Base-by-base conservation (phyloP, 2,113 vertebrate species). In the Urocitellus parryii region DNA sequence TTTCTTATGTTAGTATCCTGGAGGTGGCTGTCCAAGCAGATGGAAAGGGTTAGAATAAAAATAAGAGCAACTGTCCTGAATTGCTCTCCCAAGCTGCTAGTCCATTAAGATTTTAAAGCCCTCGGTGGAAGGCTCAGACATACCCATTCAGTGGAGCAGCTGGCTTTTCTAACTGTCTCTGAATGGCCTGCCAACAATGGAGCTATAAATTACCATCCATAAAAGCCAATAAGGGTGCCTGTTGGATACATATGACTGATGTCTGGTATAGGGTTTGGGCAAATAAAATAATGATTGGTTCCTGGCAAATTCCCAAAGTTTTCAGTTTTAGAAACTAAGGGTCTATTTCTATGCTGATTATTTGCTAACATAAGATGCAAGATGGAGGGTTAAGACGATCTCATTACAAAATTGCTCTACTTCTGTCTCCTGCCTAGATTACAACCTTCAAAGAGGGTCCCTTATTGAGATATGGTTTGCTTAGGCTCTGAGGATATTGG, bases 201-300 rank as follows among this genome's bases (percentile, higher is more conserved):
- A 93, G 79, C 58, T 88, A 42, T 90, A 93, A 88, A 96, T 91
- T 94, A 81, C 80, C 73, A 67, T 45, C 83, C 79, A 83, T 91
- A 96, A 93, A 96, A 93, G 9, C 74, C 78, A 82, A 14, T 58
- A 68, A 88, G 42, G 63, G n/a, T 79, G 63, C 45, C 79, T 95
- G 22, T 86, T 96, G 90, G 94, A 83, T 72, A 17, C 27, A 78
- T 68, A 67, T 45, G 79, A 93, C 24, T 51, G 74, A 32, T 4
- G 17, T 70, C 73, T 88, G 80, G 90, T 81, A 90, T 27, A 70
- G 78, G 34, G 17, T 87, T 91, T 77, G 76, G 37, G 42, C 34
- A 96, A 96, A 91, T 12, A 61, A 92, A 94, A 82, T 63, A 76
- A 90, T 78, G 51, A 92, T 67, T 90, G 27, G 88, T 92, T 85